Base-by-base conservation (phyloP, 2,797 vertebrate genomes). In the Trachops cirrhosus region DNA sequence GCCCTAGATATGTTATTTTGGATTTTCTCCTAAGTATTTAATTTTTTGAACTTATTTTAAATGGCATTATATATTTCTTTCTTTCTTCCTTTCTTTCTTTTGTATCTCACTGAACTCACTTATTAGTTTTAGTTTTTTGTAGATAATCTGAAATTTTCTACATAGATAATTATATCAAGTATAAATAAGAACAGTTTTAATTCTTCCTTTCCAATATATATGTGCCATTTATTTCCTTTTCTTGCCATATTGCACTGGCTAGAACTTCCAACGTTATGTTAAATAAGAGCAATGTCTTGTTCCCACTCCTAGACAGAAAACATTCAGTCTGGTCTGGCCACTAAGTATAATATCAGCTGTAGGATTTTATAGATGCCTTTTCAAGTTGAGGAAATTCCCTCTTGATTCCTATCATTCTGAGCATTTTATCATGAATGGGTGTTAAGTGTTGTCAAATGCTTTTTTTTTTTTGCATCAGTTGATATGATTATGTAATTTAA, bases 201-300 rank as follows among this genome's bases (percentile, higher is more conserved):
- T 73, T 67, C 9, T 67, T 92, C 44, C 52, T 88, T 88, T 88
- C 41, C 34, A 70, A 26, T 32, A 37, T 92, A 41, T 89, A 68
- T 93, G 46, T 93, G 46, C 26, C 22, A 18, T 94, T 91, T 85
- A 48, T 95, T 92, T 89, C 32, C 52, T 78, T 95, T 88, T 85
- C 78, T 64, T 71, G 39, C 39, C 64, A 85, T 93, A 46, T n/a
- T 85, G 16, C 54, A 67, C 15, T 85, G 73, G 62, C 34, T 62
- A 71, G 32, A 84, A 84, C 37, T 71, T 46, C 18, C 59, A 41
- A 3, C 34, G 52, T 50, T 73, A n/a, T 64, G 19, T 88, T 78
- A 70, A 87, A 75, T 82, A 87, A 92, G 71, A 78, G 2, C 75
- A 75, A 3, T 48, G 50, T 73, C 57, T 79, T 86, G 6, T 62